Evolutionary conservation across 2,888 invertebrate species (phyloP).

Genomic region (Trichopoda pennipes): DNA sequence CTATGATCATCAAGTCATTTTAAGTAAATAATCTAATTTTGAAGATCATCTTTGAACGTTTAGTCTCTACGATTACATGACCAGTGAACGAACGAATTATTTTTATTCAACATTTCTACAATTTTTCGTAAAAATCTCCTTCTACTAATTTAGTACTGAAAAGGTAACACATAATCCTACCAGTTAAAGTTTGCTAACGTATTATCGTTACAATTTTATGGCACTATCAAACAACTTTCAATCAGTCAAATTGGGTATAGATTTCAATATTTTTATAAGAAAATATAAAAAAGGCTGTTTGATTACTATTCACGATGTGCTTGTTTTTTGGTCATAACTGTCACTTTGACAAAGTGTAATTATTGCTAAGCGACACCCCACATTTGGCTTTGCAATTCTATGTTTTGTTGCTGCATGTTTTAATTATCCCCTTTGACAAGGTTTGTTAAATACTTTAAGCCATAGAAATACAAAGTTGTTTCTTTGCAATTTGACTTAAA

Average conservation of each 20-base stretch:
- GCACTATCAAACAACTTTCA: slow-evolving; percentile 30
- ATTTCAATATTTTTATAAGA: slow-evolving; percentile 38
- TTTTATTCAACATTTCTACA: background rate
- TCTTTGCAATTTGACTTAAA: slow-evolving; percentile 11
- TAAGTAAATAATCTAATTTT: slow-evolving; percentile 50
- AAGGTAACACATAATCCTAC: slow-evolving; percentile 24
- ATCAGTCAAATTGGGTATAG: slow-evolving; percentile 36
- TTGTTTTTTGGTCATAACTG: slow-evolving; percentile 58
- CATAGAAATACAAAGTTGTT: slow-evolving; percentile 11
- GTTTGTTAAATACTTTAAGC: background rate
- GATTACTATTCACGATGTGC: background rate
- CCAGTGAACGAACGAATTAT: slow-evolving; percentile 25
- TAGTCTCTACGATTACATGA: slow-evolving; percentile 46
- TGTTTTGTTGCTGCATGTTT: slow-evolving; percentile 23
- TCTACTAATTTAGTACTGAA: slow-evolving; percentile 34
- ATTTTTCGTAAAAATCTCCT: slow-evolving; percentile 25
- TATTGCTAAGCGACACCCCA: slow-evolving; percentile 71
- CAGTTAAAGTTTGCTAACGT: slow-evolving; percentile 29
- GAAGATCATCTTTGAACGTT: slow-evolving; percentile 52
- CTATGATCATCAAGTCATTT: background rate
- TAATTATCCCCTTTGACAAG: slow-evolving; percentile 31
- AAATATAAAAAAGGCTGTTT: slow-evolving; percentile 2
- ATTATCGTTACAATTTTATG: background rate
- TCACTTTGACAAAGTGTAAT: slow-evolving; percentile 71
- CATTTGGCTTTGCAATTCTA: slow-evolving; percentile 42